Evolutionary conservation across 2,113 vertebrate species (phyloP), one percentile per base, ranked within the genome.

Genomic region (Bos indicus): DNA sequence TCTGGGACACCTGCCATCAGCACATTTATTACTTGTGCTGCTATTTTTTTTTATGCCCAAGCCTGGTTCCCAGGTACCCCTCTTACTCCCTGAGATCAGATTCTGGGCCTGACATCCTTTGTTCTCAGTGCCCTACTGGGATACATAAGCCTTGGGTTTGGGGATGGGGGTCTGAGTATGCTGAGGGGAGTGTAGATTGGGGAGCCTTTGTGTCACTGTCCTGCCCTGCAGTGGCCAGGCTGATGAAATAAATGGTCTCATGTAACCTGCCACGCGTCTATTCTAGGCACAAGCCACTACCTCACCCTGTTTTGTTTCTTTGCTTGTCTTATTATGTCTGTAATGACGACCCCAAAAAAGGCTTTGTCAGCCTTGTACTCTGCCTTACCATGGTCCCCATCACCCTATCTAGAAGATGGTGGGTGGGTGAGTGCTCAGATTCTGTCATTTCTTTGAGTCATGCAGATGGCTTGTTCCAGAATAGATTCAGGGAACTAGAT

Each of bases 361-460:
- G 23, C 9, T 36, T 33, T 11, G 52, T 54, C 0, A 0, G 1
- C 40, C 15, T 43, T 1, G 0, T 13, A 80, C 7, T 3, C 26
- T 0, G 7, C n/a, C 3, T 4, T 2, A 25, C 8, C 3, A 21
- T 3, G 21, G 52, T 25, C 4, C 13, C 62, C 17, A 2, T n/a
- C 26, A 3, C 1, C 0, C 9, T 15, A 5, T 57, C 51, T 77
- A 21, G 26, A 13, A 23, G 15, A 14, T 5, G n/a, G 71, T 59
- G 67, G 21, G 6, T 33, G 7, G 19, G 19, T 33, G 15, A 16
- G n/a, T n/a, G 46, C 46, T 80, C 15, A 25, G 43, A 40, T 5
- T 7, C 25, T 54, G 16, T 25, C 56, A 1, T 59, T 33, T 5
- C 43, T 36, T 12, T 33, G 56, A 89, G 40, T 82, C 57, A 2